Conservation (phyloP, 2,113 vertebrate genomes). For the Engystomops pustulosus region DNA sequence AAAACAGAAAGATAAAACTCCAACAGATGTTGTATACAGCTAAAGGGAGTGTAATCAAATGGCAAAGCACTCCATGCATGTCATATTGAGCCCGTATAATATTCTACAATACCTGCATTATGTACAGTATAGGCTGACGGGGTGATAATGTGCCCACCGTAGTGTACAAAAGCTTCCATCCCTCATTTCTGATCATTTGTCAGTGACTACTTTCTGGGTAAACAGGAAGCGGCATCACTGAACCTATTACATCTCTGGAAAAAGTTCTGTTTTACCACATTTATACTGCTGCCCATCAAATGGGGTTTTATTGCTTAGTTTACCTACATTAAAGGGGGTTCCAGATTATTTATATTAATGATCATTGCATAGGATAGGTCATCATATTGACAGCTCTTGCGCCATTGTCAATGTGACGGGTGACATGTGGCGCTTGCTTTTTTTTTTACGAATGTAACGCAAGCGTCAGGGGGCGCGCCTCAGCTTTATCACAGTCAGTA, state of each 20-base stretch:
- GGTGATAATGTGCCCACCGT: neutral
- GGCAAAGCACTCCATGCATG: neutral
- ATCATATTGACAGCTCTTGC: no score
- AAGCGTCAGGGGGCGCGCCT: no score
- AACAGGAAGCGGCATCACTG: neutral
- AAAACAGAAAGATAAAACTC: slow-evolving; percentile 19
- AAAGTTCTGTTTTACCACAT: no score
- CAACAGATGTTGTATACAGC: slow-evolving; percentile 29
- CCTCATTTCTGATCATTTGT: neutral
- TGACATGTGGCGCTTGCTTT: no score
- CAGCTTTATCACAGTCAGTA: no score
- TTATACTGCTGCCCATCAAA: no score
- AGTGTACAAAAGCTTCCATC: neutral
- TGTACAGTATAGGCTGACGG: neutral
- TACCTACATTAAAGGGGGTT: no score
- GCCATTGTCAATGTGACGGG: no score
- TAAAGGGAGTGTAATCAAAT: neutral
- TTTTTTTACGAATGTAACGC: no score
- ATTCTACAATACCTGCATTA: neutral
- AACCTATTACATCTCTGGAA: neutral
- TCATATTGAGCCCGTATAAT: neutral
- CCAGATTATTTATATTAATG: no score
- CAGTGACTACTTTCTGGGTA: neutral
- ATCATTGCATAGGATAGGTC: no score
- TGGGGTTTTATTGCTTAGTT: no score